Percentiles rank a stretch among this genome's conserved stretches.
Conservation (phyloP, 1,140 invertebrate genomes). For the Nixonia krombeini region DNA sequence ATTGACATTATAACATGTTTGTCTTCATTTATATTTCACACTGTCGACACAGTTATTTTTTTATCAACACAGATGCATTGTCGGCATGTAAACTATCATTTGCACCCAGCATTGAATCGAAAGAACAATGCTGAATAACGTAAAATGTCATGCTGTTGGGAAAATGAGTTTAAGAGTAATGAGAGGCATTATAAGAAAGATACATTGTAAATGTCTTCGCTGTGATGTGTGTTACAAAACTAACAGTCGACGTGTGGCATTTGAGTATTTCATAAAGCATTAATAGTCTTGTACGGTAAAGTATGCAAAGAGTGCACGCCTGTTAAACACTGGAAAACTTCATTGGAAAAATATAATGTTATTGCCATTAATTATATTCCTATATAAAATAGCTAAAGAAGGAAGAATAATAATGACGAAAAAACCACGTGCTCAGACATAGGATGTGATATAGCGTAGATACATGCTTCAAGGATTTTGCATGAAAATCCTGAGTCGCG, state of each 20-base stretch:
- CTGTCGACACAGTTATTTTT: too few relatives aligned
- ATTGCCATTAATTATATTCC: constrained; percentile 26
- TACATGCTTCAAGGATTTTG: constrained; percentile 59
- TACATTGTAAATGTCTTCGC: constrained; percentile 34
- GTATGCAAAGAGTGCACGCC: constrained; percentile 19
- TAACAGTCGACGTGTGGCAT: background rate
- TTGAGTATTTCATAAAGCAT: background rate
- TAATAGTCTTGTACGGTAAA: constrained; percentile 16
- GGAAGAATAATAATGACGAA: constrained; percentile 34
- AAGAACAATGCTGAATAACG: background rate
- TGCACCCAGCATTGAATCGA: too few relatives aligned
- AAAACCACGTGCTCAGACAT: constrained; percentile 63
- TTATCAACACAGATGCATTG: too few relatives aligned
- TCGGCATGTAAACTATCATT: too few relatives aligned
- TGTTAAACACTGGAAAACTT: constrained; percentile 12
- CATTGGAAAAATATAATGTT: constrained; percentile 23
- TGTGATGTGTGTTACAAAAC: constrained; percentile 29
- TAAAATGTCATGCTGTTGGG: constrained; percentile 68
- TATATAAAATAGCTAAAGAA: constrained; percentile 42
- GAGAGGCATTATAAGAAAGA: background rate
- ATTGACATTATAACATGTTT: too few relatives aligned
- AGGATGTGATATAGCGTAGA: constrained; percentile 69
- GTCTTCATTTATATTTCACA: too few relatives aligned
- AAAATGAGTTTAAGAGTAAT: constrained; percentile 19
- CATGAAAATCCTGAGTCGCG: constrained; percentile 58